Evolutionary conservation across 2,113 vertebrate genomes (phyloP).

Genomic region (Gnathonemus longibarbis): DNA sequence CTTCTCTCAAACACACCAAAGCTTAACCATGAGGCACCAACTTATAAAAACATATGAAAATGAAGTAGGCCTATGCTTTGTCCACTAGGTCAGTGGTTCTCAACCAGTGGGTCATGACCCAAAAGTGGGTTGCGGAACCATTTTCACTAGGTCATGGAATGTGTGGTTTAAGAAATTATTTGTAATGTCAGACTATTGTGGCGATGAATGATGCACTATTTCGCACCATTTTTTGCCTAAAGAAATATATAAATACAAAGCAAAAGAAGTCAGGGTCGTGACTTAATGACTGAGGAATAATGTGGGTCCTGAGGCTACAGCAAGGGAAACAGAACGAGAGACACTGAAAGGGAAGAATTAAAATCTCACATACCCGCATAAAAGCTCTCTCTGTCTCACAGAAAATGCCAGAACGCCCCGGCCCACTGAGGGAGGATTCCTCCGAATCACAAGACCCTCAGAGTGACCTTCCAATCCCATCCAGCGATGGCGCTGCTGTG

Average conservation of each 20-base stretch:
- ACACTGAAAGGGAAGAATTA: neutral
- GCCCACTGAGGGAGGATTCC: neutral
- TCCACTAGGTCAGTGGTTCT: neutral
- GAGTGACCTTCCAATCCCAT: neutral
- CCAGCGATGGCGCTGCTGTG: neutral
- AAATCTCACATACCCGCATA: neutral
- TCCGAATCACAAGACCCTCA: neutral
- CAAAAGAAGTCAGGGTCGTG: neutral
- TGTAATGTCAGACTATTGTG: neutral
- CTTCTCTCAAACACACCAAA: neutral
- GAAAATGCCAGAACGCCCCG: neutral
- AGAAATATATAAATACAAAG: neutral
- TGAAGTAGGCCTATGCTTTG: neutral
- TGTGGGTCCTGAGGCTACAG: neutral
- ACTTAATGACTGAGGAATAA: neutral
- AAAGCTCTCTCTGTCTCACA: neutral
- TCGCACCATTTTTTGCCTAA: neutral
- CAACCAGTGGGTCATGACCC: neutral
- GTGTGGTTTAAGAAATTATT: neutral
- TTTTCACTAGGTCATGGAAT: neutral
- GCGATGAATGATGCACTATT: neutral
- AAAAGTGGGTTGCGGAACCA: neutral
- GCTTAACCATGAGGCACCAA: neutral
- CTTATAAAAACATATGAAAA: neutral
- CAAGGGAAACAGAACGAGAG: neutral